phyloP scores from a whole-genome alignment of 1,140 invertebrate genomes.

The Heliconius hermathena region DNA sequence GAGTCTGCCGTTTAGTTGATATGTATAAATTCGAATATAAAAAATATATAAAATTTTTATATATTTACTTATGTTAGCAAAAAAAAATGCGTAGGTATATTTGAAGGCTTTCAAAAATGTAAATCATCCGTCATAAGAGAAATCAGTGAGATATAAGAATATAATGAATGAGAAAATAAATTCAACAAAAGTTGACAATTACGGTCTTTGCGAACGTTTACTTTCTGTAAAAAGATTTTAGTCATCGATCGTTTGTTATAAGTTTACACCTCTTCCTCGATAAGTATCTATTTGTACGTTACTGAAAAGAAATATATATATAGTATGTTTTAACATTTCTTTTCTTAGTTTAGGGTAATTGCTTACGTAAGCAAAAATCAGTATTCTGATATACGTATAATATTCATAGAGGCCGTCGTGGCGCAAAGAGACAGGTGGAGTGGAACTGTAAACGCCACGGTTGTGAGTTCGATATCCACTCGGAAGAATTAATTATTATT shows the following conservation, averaged over 20 bases:
- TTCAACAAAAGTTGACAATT: conserved; percentile 24
- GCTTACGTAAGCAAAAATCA: too few species aligned
- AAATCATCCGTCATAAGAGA: conserved; percentile 21
- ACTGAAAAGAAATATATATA: too few species aligned
- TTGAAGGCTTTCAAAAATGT: conserved; percentile 1
- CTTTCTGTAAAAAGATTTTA: conserved; percentile 64
- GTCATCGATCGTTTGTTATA: not conserved
- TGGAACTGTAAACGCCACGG: too few species aligned
- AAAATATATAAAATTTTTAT: conserved; percentile 12
- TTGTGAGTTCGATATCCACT: too few species aligned
- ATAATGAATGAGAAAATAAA: conserved; percentile 26
- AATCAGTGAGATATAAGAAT: conserved; percentile 22
- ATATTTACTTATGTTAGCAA: not conserved
- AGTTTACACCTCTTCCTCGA: not conserved
- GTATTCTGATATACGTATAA: too few species aligned
- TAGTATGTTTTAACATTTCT: too few species aligned
- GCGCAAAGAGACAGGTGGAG: too few species aligned
- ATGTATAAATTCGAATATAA: conserved; percentile 53
- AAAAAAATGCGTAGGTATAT: not conserved
- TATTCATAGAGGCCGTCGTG: too few species aligned
- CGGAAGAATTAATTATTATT: too few species aligned
- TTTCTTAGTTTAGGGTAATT: too few species aligned
- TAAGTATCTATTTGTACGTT: not conserved
- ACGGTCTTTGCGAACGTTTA: conserved; percentile 40
- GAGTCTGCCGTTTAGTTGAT: conserved; percentile 62